A percentile compares a stretch with the other conserved stretches of the same genome.
Evolutionary conservation across 2,888 invertebrate species (phyloP).

Genomic region (Eupithecia centaureata): DNA sequence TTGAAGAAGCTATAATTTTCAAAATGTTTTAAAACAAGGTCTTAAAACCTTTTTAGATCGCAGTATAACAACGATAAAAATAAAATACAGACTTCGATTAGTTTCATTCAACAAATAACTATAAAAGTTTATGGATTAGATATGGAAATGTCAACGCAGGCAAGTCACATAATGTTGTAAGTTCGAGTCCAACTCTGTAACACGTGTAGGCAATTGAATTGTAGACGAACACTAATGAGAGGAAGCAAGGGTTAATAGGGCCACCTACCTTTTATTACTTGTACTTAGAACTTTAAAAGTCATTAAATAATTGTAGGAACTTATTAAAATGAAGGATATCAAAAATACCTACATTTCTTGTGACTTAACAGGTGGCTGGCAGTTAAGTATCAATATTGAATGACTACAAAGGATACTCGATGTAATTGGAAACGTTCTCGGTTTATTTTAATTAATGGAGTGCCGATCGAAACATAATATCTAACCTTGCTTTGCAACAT

Average conservation of each 20-base stretch:
- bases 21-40: not conserved
- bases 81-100: not conserved
- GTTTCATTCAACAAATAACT: slow-evolving; percentile 1
- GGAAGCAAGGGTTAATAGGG: slow-evolving; percentile 15
- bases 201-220: slow-evolving; percentile 23
- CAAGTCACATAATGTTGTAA: slow-evolving; percentile 7
- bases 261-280: slow-evolving; percentile 5
- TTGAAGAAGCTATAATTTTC: not conserved
- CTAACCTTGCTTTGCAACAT: slow-evolving; percentile 32
- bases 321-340: not conserved
- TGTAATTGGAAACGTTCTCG: slow-evolving; percentile 22
- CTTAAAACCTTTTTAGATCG: not conserved
- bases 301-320: not conserved
- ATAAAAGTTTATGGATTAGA: slow-evolving; percentile 14
- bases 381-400: not conserved
- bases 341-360: not conserved
- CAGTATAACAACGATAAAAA: not conserved
- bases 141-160: slow-evolving; percentile 9
- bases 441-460: slow-evolving; percentile 33
- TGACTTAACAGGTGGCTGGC: slow-evolving; percentile 6
- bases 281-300: not conserved
- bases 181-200: slow-evolving; percentile 11
- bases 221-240: slow-evolving; percentile 16
- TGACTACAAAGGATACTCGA: slow-evolving; percentile 12
- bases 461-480: slow-evolving; percentile 28